Evolutionary conservation across 1,140 invertebrate genomes (phyloP), one percentile per base, ranked within the genome.

Genomic region (Brachionus rubens): DNA sequence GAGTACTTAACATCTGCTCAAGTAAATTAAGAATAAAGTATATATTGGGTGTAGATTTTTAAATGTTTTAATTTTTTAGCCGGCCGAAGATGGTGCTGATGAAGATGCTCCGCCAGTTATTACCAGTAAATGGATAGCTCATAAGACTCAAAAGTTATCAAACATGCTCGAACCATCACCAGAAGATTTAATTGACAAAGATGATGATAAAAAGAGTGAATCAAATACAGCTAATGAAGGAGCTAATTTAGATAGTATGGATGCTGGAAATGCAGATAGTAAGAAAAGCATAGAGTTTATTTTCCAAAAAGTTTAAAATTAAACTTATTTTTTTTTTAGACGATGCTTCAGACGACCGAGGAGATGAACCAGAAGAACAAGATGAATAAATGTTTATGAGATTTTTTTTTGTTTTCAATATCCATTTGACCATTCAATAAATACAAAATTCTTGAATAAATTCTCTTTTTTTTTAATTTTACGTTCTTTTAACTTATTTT

Each of bases 1-100:
- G 79, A 81, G 78, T 85, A 84, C 52, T 19, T 56, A 16, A 56
- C 52, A 16, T 30, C 52, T 14, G 50, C 48, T 26, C 48, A 76
- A 47, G 72, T 76, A 12, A 47, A 76, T 41, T 41, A 6, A 26
- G 30, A 19, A 0, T 2, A 43, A 26, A 43, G 43, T 19, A 48
- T 19, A 33, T 19, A 50, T 30, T n/a, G 26, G 2, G 5, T 9
- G 12, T 6, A 43, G 0, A 16, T 9, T 16, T 36, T 16, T 36
- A 5, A 33, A 40, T 5, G 3, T 4, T 5, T 16, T 7, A 3
- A 28, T 48, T 48, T 7, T 68, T 28, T 33, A 76, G 72, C 48
- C 72, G 21, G 12, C 52, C n/a, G 72, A 76, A 33, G 72, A 54
- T 4, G 72, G 40, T 56, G 72, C 50, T n/a, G 72, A 76, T 16